These are phyloP conservation scores for Aethina tumida DNA, from an alignment of 1,140 invertebrate species.

Conservation along the genomic window DNA sequence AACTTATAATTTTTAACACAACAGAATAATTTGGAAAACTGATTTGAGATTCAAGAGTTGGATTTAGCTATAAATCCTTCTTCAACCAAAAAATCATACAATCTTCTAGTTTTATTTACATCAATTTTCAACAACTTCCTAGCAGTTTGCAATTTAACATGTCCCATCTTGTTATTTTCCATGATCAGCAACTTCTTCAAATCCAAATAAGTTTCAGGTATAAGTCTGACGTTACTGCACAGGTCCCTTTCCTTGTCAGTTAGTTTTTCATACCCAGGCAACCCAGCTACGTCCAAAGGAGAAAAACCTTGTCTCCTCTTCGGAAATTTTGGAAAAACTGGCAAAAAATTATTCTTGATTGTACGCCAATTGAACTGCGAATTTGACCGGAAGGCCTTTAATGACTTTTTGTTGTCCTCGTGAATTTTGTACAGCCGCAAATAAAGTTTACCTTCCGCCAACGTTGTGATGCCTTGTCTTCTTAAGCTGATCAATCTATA, in stretches of 20 bases:
- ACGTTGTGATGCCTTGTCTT: conserved; percentile 56
- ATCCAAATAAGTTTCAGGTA: conserved; percentile 68
- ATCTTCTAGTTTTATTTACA: conserved; percentile 86
- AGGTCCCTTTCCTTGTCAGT: conserved; percentile 59
- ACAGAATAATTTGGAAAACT: too few species aligned
- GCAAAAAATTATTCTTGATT: conserved; percentile 27
- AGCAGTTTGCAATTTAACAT: conserved; percentile 67
- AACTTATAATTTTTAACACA: too few species aligned
- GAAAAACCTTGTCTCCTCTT: conserved; percentile 37
- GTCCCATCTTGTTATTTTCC: conserved; percentile 63
- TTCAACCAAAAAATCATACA: conserved; percentile 72
- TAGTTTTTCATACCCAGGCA: conserved; percentile 73
- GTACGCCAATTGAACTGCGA: conserved; percentile 25
- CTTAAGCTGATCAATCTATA: conserved; percentile 54
- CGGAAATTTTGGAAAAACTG: conserved; percentile 14
- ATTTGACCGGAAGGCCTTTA: conserved; percentile 31
- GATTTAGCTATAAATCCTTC: conserved; percentile 51
- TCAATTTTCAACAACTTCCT: conserved; percentile 79
- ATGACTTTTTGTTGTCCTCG: conserved; percentile 45
- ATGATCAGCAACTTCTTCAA: conserved; percentile 61
- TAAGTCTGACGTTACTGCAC: conserved; percentile 61
- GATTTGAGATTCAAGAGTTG: conserved; percentile 34
- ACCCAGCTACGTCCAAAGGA: conserved; percentile 63
- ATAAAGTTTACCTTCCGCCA: conserved; percentile 57
- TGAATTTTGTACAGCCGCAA: conserved; percentile 51